Conservation (phyloP, 2,797 vertebrate genomes). For the Scomberomorus guttatus region DNA sequence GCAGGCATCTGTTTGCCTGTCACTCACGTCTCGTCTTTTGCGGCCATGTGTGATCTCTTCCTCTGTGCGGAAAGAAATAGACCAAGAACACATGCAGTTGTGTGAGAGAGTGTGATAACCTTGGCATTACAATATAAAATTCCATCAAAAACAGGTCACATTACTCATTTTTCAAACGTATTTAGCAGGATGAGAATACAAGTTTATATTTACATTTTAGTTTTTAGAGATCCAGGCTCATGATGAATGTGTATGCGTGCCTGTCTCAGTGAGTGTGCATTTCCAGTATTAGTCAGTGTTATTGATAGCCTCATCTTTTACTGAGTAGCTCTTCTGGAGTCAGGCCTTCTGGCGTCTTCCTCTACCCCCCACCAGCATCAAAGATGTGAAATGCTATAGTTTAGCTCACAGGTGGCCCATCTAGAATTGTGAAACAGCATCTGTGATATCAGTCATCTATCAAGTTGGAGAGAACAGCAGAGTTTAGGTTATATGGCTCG, state of each 20-base stretch:
- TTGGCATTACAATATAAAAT: conserved; percentile 18
- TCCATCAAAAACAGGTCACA: background rate
- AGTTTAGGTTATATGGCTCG: conserved; percentile 12
- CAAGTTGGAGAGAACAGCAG: conserved; percentile 18
- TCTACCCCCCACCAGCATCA: conserved; percentile 56
- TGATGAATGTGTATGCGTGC: background rate
- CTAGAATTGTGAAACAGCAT: conserved; percentile 49
- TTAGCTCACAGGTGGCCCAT: conserved; percentile 64
- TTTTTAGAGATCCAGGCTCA: background rate
- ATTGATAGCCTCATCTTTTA: conserved; percentile 39
- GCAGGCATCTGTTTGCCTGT: conserved; percentile 67
- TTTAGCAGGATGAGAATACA: background rate
- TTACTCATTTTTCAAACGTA: conserved; percentile 15
- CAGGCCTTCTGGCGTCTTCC: conserved; percentile 43
- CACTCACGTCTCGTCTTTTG: conserved; percentile 57
- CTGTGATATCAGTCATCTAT: conserved; percentile 62
- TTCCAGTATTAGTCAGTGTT: conserved; percentile 45
- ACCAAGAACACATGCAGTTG: conserved; percentile 14
- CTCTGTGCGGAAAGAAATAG: conserved; percentile 48
- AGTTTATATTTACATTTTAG: background rate
- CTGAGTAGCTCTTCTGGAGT: conserved; percentile 30
- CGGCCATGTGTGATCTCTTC: conserved; percentile 32
- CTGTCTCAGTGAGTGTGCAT: conserved; percentile 32
- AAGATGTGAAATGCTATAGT: conserved; percentile 54
- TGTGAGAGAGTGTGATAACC: conserved; percentile 27